Base-by-base conservation (phyloP, 2,113 vertebrate species). In the Cnemophilus loriae region DNA sequence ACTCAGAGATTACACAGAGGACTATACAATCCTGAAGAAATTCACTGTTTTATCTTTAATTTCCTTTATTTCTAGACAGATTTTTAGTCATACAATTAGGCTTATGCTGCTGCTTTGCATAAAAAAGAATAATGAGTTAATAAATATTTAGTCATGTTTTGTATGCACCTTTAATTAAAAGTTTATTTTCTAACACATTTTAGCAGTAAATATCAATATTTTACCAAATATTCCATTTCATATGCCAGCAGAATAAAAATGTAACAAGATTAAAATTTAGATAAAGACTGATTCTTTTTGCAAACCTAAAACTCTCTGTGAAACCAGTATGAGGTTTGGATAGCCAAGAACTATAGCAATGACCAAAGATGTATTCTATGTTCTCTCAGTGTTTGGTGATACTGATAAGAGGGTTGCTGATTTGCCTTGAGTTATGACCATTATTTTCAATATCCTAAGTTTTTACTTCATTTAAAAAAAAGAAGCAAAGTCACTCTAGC, bases 331-430 rank as follows among this genome's bases (percentile, higher is more conserved):
- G 18, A 79, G 11, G 4, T 56, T 82, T 59, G 11, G 10, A 55
- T 41, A 71, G 11, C 11, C 13, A 71, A 70, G 35, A 77, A 56
- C 33, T 81, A 4, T 10, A 46, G 9, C 18, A 93, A 32, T 47
- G 1, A 35, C 10, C 19, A 84, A 35, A 44, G 35, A 19, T 9
- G 44, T 61, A 28, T 35, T 53, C 4, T 41, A 49, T 4, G 0
- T 73, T 88, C 22, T 47, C 1, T 46, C 44, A 56, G 13, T 37
- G 11, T 65, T 57, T 63, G 14, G 18, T 70, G 33, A 84, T 70
- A 39, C 5, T 56, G 65, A 23, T 22, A 42, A 60, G 1, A 35
- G 6, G 11, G 16, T 50, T 2, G 0, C 19, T 27, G 26, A 33
- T 90, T 63, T 59, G 8, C 17, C 35, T 73, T 63, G 24, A 56